A percentile compares a stretch with the other conserved stretches of the same genome.
phyloP scores from a whole-genome alignment of 2,797 vertebrate species.

The Staurois parvus region DNA sequence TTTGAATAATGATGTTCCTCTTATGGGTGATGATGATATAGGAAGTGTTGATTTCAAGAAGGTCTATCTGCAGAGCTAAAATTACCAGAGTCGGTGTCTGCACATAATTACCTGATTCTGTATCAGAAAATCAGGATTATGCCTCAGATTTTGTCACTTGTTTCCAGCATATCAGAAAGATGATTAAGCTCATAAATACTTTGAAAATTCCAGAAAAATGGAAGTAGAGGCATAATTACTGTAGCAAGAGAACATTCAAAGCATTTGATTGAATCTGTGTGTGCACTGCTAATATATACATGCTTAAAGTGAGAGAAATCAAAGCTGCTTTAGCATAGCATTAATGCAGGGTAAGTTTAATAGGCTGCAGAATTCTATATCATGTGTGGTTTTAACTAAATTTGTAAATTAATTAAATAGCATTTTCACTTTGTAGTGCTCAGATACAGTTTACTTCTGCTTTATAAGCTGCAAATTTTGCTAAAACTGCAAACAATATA shows the following conservation, averaged over 20 bases:
- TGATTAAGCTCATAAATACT: neutral
- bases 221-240: neutral
- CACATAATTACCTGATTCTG: constrained; percentile 19
- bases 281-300: neutral
- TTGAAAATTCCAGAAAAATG: constrained; percentile 1
- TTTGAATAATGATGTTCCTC: constrained; percentile 44
- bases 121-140: constrained; percentile 17
- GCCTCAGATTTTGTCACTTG: constrained; percentile 3
- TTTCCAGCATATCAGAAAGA: neutral
- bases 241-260: neutral
- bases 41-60: constrained; percentile 39
- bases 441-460: too few relatives aligned
- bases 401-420: too few relatives aligned
- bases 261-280: constrained; percentile 17
- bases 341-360: too few relatives aligned
- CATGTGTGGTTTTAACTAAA: too few relatives aligned
- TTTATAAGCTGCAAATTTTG: too few relatives aligned
- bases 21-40: constrained; percentile 27
- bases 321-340: too few relatives aligned
- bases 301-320: neutral
- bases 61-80: neutral
- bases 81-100: neutral
- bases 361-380: too few relatives aligned
- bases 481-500: too few relatives aligned
- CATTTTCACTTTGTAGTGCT: too few relatives aligned